Base-by-base conservation (phyloP, 2,797 vertebrate species). In the Phoebastria nigripes region DNA sequence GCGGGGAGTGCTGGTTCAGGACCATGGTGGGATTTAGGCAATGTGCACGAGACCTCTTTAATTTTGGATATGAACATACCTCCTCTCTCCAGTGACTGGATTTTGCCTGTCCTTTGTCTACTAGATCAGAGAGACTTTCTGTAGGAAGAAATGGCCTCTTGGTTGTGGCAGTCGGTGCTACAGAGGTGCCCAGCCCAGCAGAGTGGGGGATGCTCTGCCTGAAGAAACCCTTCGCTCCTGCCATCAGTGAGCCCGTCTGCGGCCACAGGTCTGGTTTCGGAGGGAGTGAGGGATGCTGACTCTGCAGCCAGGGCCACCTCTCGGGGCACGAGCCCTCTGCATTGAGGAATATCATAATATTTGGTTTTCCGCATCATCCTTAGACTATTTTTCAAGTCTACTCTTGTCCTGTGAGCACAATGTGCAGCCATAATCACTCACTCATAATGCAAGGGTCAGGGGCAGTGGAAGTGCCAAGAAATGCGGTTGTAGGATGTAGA, bases 201-300 rank as follows among this genome's bases (percentile, higher is more conserved):
- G n/a, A 19, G 41, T 1, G 2, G 29, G 25, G 18, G 28, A 35
- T 56, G 65, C 25, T 46, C 33, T 73, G 54, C 63, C 46, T 26
- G 56, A 61, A 52, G 77, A 76, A 51, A n/a, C 25, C 33, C 51
- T 16, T 76, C 2, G 1, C 28, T 73, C 54, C 47, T 49, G 54
- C 61, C 0, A 0, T n/a, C 42, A 24, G 31, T 14, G 63, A 65
- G 29, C n/a, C 24, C 3, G 0, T 37, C 59, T 56, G 55, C 54
- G 37, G 73, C 59, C 63, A 18, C 0, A 0, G 35, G 26, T 49
- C 66, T 61, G 63, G 17, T 39, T 31, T 69, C 62, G 33, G 63
- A 69, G 65, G 31, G 46, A 39, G 4, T 2, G 8, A 47, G 37
- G 37, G 28, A 47, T 66, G 70, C 74, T 74, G 31, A 19, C 56